Conservation (phyloP, 1,140 invertebrate species). For the Drosophila subpulchrella region DNA sequence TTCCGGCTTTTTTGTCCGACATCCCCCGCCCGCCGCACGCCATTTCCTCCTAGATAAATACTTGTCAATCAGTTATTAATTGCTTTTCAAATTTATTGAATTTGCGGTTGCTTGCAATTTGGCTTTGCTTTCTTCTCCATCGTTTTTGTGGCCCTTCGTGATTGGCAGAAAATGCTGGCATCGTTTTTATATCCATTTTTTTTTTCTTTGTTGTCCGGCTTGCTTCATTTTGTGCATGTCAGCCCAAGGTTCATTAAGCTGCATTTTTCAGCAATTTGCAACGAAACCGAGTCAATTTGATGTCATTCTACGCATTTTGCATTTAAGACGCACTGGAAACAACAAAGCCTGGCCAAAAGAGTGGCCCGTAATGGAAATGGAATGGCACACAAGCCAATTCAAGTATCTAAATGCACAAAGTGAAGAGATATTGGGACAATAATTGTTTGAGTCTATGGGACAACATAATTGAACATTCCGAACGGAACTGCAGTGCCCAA, state of each 20-base stretch:
- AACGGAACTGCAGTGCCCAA: background rate
- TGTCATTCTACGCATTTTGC: slow-evolving; percentile 22
- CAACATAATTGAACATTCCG: slow-evolving; percentile 12
- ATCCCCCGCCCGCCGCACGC: slow-evolving; percentile 24
- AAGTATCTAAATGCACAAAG: slow-evolving; percentile 23
- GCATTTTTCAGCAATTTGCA: slow-evolving; percentile 51
- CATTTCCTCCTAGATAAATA: slow-evolving; percentile 74
- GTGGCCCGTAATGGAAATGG: slow-evolving; percentile 18
- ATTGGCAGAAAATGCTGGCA: slow-evolving; percentile 53
- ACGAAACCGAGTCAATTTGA: slow-evolving; percentile 24
- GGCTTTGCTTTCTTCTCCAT: slow-evolving; percentile 41
- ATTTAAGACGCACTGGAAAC: slow-evolving; percentile 24
- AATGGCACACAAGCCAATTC: slow-evolving; percentile 24
- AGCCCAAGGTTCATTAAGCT: slow-evolving; percentile 57
- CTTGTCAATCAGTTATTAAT: slow-evolving; percentile 83
- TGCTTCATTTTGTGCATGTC: slow-evolving; percentile 11
- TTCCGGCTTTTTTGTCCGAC: slow-evolving; percentile 41
- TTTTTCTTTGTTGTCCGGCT: background rate
- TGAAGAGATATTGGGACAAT: slow-evolving; percentile 20
- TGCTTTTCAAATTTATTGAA: slow-evolving; percentile 83
- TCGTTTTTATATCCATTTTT: slow-evolving; percentile 10
- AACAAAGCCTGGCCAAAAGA: slow-evolving; percentile 24
- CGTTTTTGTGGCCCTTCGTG: slow-evolving; percentile 17
- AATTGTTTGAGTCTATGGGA: slow-evolving; percentile 2
- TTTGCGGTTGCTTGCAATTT: slow-evolving; percentile 63